Conservation (phyloP, 2,888 invertebrate genomes). For the Hesperia comma region DNA sequence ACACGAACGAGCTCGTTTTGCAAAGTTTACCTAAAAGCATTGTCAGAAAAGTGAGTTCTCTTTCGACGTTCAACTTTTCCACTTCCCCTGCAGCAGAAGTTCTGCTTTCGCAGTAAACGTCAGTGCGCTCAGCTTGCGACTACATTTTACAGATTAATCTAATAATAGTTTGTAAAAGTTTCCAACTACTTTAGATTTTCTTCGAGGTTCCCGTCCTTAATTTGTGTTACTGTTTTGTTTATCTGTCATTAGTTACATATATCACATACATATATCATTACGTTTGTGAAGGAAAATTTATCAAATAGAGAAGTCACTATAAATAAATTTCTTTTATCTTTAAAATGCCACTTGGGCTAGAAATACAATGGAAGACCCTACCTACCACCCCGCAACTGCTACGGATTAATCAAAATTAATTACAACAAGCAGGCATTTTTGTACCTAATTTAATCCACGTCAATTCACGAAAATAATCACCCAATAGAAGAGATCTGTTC, state of each 20-base stretch:
- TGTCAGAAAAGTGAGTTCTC: conserved; percentile 13
- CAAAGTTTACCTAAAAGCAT: conserved; percentile 26
- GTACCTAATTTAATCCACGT: too few relatives aligned
- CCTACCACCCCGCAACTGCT: too few relatives aligned
- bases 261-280: too few relatives aligned
- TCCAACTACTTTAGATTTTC: not conserved
- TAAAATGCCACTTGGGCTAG: too few relatives aligned
- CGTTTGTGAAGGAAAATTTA: too few relatives aligned
- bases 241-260: too few relatives aligned
- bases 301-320: too few relatives aligned
- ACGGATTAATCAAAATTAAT: too few relatives aligned
- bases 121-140: conserved; percentile 14
- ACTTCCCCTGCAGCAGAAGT: conserved; percentile 27
- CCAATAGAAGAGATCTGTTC: not conserved
- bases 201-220: not conserved
- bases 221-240: not conserved
- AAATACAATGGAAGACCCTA: too few relatives aligned
- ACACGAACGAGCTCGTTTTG: conserved; percentile 5
- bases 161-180: conserved; percentile 25
- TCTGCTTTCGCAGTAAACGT: conserved; percentile 22
- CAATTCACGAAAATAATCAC: not conserved
- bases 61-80: conserved; percentile 21
- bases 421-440: too few relatives aligned
- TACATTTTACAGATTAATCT: conserved; percentile 27
- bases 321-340: too few relatives aligned